Conservation (phyloP, 2,797 vertebrate species). For the Thalassophryne amazonica region DNA sequence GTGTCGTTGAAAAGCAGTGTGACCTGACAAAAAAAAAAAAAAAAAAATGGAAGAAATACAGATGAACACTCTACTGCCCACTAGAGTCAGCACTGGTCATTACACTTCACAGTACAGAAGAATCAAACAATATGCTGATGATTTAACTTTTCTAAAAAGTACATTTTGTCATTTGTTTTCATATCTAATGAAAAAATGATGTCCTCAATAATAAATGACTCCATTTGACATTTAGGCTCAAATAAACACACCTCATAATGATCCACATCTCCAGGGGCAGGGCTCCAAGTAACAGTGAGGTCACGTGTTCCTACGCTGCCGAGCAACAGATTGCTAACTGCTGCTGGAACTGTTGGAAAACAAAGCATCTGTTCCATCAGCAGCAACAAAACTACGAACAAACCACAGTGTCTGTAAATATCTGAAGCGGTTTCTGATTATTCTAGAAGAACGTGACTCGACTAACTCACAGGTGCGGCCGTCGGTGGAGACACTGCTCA, state of each 20-base stretch:
- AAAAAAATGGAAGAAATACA: no score
- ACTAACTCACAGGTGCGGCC: slow-evolving; percentile 92
- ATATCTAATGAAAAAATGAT: background rate
- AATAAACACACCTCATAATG: slow-evolving; percentile 87
- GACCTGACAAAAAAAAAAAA: no score
- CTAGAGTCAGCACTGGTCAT: no score
- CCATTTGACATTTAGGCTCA: background rate
- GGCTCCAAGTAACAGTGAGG: slow-evolving; percentile 86
- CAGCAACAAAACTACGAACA: background rate
- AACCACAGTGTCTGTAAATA: no score
- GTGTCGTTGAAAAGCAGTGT: slow-evolving; percentile 89
- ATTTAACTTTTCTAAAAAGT: no score
- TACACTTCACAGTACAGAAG: no score
- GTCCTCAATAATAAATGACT: background rate
- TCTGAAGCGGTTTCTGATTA: no score
- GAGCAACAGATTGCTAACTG: slow-evolving; percentile 82
- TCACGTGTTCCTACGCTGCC: slow-evolving; percentile 77
- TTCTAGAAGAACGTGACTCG: no score
- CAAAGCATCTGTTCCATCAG: background rate
- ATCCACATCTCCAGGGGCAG: slow-evolving; percentile 90
- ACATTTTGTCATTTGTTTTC: background rate
- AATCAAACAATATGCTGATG: no score
- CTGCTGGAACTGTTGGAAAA: slow-evolving; percentile 81
- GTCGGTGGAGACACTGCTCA: slow-evolving; percentile 81
- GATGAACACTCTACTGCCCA: no score